A percentile compares a stretch with the other conserved stretches of the same genome.
Conservation (phyloP, 1,140 invertebrate species). For the Euglossa dilemma region DNA sequence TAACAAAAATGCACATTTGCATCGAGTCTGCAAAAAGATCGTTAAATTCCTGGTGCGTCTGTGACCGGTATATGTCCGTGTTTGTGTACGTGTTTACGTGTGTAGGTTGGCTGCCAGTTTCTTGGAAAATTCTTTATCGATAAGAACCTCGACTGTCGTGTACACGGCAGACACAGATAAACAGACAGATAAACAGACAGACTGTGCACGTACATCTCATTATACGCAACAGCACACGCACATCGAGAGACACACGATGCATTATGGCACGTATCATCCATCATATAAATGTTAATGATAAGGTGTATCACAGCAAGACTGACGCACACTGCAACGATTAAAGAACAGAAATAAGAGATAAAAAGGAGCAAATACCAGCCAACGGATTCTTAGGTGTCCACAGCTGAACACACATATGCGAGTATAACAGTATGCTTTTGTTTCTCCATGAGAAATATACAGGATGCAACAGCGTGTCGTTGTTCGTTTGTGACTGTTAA, state of each 20-base stretch:
- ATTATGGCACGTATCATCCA: slow-evolving; percentile 39
- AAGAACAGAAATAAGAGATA: slow-evolving; percentile 55
- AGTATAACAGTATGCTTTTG: background rate
- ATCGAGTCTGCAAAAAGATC: background rate
- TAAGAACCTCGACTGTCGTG: slow-evolving; percentile 12
- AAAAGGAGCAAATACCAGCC: slow-evolving; percentile 23
- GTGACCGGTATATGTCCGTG: background rate
- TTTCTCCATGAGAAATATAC: background rate
- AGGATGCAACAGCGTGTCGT: slow-evolving; percentile 24
- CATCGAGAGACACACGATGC: slow-evolving; percentile 57
- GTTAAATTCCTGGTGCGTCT: background rate
- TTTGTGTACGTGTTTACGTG: background rate
- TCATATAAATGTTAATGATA: slow-evolving; percentile 35
- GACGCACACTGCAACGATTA: slow-evolving; percentile 77
- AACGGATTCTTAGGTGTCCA: background rate
- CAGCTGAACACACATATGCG: background rate
- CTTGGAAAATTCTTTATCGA: slow-evolving; percentile 5
- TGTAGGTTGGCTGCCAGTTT: background rate
- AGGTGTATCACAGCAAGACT: slow-evolving; percentile 73
- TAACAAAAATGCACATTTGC: background rate
- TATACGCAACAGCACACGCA: slow-evolving; percentile 45
- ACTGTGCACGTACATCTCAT: slow-evolving; percentile 62
- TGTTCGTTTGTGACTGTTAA: background rate
- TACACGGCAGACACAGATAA: slow-evolving; percentile 25
- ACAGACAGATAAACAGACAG: slow-evolving; percentile 29